Base-by-base conservation (phyloP, 2,113 vertebrate species). In the Nerophis ophidion region DNA sequence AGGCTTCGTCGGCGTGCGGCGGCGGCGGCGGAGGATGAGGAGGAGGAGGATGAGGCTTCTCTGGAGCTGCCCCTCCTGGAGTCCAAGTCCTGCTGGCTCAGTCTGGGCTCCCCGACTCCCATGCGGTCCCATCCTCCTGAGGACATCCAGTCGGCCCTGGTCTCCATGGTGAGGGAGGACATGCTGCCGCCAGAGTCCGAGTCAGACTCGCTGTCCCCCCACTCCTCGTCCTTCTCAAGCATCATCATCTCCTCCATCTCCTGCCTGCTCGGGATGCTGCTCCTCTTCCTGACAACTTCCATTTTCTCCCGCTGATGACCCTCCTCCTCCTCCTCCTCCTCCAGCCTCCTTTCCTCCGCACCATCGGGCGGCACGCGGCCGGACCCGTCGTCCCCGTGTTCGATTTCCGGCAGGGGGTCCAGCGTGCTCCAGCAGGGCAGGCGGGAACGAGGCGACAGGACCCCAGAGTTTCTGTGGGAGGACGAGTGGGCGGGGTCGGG, bases 351-450 rank as follows among this genome's bases (percentile, higher is more conserved):
- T 47, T 91, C 86, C 81, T 97, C 94, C 0, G 94, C 93, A 2
- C 95, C 95, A 9, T 97, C 95, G 0, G 93, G 95, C 13, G 95
- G 93, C 46, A 94, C 93, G 1, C 93, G 90, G 4, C 89, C 87
- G 1, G 75, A 88, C 14, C 76, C 80, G 14, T 90, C 84, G 3
- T 90, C 86, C 4, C 81, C 84, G 1, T 55, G 68, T 70, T 90
- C 86, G 57, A 91, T 87, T 74, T 92, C 89, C 0, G 86, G 88
- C 38, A 91, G 82, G 0, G 90, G 87, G 65, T 89, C 89, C 60
- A 90, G 81, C 0, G 77, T 78, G 61, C 88, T 89, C 87, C 89
- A 88, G 81, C 84, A 84, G 66, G 87, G 81, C 49, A 85, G 50
- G 33, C 87, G 86, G 47, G 88, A 86, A 10, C 86, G 77, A 0